These are phyloP conservation scores for Microhierax caerulescens DNA, from an alignment of 2,797 vertebrate genomes.

Conservation along the genomic window DNA sequence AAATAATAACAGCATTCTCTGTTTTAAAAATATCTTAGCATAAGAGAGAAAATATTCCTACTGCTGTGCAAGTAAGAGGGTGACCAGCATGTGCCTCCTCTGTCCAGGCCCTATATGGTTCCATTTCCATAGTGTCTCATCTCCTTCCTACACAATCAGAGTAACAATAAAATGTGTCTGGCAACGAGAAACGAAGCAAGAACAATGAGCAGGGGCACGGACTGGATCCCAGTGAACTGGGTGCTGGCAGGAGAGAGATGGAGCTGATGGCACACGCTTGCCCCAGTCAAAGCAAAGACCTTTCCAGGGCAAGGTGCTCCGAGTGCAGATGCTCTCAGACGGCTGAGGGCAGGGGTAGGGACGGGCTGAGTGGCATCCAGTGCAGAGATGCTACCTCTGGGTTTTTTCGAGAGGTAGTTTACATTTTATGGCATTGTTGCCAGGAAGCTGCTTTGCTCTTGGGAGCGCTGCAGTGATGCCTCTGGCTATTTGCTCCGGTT, in stretches of 20 bases:
- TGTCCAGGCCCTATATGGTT: slow-evolving; percentile 41
- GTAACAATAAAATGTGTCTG: not conserved
- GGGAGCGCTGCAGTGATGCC: too few species aligned
- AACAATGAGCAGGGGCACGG: not conserved
- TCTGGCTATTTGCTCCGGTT: too few species aligned
- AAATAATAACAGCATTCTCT: slow-evolving; percentile 23
- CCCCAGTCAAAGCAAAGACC: not conserved
- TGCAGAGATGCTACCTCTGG: not conserved
- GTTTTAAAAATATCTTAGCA: slow-evolving; percentile 56
- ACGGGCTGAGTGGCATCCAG: not conserved
- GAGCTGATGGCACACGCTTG: not conserved
- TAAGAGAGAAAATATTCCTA: slow-evolving; percentile 61
- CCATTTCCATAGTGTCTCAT: slow-evolving; percentile 33
- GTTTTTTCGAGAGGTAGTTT: too few species aligned
- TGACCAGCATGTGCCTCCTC: not conserved
- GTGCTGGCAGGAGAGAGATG: not conserved
- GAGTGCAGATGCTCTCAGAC: not conserved
- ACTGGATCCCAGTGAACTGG: not conserved
- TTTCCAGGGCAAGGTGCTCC: not conserved
- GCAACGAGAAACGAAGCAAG: not conserved
- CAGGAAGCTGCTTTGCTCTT: too few species aligned
- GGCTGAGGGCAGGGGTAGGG: not conserved
- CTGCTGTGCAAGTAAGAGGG: slow-evolving; percentile 48
- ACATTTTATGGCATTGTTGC: too few species aligned
- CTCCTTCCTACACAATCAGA: slow-evolving; percentile 26